A percentile compares a stretch with the other conserved stretches of the same genome.
Evolutionary conservation across 2,797 vertebrate genomes (phyloP).

Genomic region (Botia almorhae): DNA sequence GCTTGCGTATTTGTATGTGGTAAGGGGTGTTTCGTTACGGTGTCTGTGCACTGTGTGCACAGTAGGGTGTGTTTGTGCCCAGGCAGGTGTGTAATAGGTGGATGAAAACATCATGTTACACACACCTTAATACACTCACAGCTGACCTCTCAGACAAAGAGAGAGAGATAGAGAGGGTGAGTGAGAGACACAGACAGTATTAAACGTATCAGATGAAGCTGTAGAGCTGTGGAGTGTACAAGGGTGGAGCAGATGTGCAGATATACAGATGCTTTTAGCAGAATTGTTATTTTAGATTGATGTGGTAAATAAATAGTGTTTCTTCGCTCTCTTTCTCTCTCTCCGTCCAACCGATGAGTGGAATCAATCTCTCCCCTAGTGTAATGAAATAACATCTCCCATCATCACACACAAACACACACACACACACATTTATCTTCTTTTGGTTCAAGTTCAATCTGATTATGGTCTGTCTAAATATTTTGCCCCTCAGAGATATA

Average conservation of each 20-base stretch:
- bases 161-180: constrained; percentile 58
- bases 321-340: constrained; percentile 45
- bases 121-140: constrained; percentile 30
- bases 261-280: constrained; percentile 59
- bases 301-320: constrained; percentile 61
- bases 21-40: too few relatives aligned
- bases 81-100: constrained; percentile 41
- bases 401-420: constrained; percentile 33
- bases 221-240: constrained; percentile 14
- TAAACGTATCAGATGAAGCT: constrained; percentile 44
- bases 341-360: constrained; percentile 50
- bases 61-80: constrained; percentile 18
- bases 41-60: not conserved
- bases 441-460: constrained; percentile 49
- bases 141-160: constrained; percentile 37
- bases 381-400: constrained; percentile 61
- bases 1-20: too few relatives aligned
- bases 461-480: constrained; percentile 57
- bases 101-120: constrained; percentile 37
- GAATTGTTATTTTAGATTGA: constrained; percentile 65
- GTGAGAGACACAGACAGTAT: constrained; percentile 58
- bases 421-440: constrained; percentile 15
- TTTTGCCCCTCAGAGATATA: constrained; percentile 49
- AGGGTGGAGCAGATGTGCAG: constrained; percentile 47
- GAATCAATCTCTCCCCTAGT: constrained; percentile 59